These are phyloP conservation scores for Coccyzus lansbergi DNA, from an alignment of 2,797 vertebrate species.

Conservation along the genomic window DNA sequence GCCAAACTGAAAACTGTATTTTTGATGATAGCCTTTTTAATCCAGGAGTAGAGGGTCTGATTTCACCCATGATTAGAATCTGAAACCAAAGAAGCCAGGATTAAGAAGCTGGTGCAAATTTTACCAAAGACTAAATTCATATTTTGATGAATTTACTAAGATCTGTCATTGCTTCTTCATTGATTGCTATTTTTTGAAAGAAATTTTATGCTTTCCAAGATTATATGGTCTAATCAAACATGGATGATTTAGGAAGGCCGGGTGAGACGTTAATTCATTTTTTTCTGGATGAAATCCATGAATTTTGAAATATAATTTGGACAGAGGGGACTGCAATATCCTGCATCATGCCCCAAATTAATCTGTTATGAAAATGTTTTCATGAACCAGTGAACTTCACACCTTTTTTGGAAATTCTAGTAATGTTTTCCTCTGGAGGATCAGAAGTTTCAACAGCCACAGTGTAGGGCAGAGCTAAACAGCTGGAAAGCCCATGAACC, in stretches of 20 bases:
- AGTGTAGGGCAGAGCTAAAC: not conserved
- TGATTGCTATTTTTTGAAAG: not conserved
- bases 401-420: not conserved
- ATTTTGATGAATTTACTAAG: not conserved
- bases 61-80: not conserved
- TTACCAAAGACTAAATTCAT: not conserved
- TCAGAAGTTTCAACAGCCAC: not conserved
- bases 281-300: not conserved
- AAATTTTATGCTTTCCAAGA: not conserved
- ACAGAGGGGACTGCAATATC: not conserved
- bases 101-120: not conserved
- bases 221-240: not conserved
- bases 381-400: not conserved
- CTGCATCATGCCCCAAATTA: not conserved
- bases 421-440: not conserved
- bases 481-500: not conserved
- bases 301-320: not conserved
- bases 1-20: not conserved
- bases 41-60: not conserved
- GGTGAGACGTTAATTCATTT: not conserved
- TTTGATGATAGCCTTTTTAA: not conserved
- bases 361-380: not conserved
- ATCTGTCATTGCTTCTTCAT: not conserved
- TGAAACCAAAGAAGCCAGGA: not conserved
- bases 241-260: not conserved